A percentile compares a stretch with the other conserved stretches of the same genome.
Conservation (phyloP, 2,888 invertebrate genomes). For the Diarsia dahlii region DNA sequence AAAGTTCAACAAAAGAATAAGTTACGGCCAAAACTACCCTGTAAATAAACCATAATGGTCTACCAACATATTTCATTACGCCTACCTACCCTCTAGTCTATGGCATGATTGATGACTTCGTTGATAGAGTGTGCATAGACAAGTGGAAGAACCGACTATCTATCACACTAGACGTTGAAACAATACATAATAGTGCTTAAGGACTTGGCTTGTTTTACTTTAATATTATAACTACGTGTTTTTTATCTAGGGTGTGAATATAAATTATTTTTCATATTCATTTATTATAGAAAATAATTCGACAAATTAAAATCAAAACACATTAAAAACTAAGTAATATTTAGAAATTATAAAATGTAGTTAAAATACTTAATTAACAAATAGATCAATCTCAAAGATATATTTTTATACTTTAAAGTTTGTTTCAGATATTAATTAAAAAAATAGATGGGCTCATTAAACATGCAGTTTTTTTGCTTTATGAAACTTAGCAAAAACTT, state of each 20-base stretch:
- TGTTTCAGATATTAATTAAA: no score
- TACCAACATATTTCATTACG: conserved; percentile 49
- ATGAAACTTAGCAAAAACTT: neutral
- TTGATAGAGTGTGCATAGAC: conserved; percentile 55
- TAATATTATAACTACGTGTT: neutral
- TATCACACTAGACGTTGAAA: conserved; percentile 53
- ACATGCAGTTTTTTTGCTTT: neutral
- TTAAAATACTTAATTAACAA: no score
- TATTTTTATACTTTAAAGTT: no score
- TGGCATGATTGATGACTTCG: conserved; percentile 51
- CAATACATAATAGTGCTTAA: conserved; percentile 52
- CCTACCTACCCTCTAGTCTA: neutral
- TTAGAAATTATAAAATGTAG: no score
- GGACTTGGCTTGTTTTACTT: conserved; percentile 12
- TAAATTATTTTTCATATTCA: no score
- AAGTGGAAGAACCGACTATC: conserved; percentile 49
- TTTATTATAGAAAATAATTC: no score
- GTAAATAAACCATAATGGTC: conserved; percentile 35
- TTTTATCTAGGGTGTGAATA: no score
- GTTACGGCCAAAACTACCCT: neutral
- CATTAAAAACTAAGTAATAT: no score
- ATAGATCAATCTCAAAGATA: no score
- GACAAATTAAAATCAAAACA: no score
- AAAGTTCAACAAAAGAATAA: neutral
- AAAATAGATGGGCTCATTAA: neutral